phyloP scores from a whole-genome alignment of 2,888 invertebrate genomes.

The Endomychus coccineus region DNA sequence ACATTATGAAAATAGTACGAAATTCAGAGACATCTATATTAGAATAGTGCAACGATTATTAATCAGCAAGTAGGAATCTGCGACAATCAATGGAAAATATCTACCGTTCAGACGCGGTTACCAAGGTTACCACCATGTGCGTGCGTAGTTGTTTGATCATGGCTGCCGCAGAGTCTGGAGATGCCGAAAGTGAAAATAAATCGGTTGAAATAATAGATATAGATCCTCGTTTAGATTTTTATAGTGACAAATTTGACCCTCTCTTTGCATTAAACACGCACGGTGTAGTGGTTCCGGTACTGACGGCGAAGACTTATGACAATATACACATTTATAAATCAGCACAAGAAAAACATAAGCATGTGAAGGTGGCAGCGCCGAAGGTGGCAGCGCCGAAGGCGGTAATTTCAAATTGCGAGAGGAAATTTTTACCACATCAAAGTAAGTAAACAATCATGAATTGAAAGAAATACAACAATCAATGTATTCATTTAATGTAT shows the following conservation, averaged over 20 bases:
- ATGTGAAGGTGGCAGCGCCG: not conserved
- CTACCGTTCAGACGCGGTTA: too few species aligned
- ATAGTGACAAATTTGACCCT: constrained; percentile 58
- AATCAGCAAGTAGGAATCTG: too few species aligned
- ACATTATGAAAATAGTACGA: too few species aligned
- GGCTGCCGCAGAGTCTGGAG: constrained; percentile 18
- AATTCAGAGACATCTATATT: too few species aligned
- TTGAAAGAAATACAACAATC: too few species aligned
- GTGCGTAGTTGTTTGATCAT: constrained; percentile 23
- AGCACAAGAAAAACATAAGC: constrained; percentile 20
- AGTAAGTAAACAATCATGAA: constrained; percentile 33
- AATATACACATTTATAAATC: constrained; percentile 59
- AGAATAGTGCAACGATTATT: too few species aligned
- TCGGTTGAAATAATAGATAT: constrained; percentile 28
- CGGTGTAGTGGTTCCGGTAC: constrained; percentile 49
- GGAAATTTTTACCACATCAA: constrained; percentile 34
- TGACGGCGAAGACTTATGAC: constrained; percentile 57
- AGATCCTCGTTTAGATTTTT: constrained; percentile 49
- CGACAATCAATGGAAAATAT: too few species aligned
- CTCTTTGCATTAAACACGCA: constrained; percentile 59
- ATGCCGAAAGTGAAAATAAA: constrained; percentile 17
- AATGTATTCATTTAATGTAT: too few species aligned
- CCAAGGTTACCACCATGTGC: too few species aligned
- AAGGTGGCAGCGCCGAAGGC: constrained; percentile 3
- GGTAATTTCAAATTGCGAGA: constrained; percentile 13